Base-by-base conservation (phyloP, 2,113 vertebrate species). In the Myiagra hebetior region DNA sequence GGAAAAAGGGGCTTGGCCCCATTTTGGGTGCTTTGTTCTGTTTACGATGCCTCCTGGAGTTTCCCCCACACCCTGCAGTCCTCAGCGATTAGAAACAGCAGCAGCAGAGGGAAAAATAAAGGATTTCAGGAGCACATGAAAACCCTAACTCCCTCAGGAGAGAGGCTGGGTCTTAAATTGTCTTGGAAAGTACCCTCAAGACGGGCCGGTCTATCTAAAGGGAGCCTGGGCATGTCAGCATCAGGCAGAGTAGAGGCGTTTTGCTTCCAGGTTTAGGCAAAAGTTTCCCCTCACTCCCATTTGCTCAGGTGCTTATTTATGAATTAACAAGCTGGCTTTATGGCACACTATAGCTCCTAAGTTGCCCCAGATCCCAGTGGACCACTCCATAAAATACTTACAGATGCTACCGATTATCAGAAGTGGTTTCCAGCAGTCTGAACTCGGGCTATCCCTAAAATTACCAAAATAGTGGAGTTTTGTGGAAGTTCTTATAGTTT, bases 171-270 rank as follows among this genome's bases (percentile, higher is more conserved):
- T 64, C 62, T 91, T 57, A 46, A 42, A 22, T 27, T 16, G 4
- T 24, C 33, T 62, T 57, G 60, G 44, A 75, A 94, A 72, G 16
- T 5, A 9, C 50, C 52, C 23, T 79, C 30, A 27, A 8, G 55
- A 8, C 2, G 2, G 13, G 10, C 37, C 39, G 49, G 26, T 49
- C 73, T 44, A 1, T 46, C 44, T 27, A 39, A 26, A 27, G 9
- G 35, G 15, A 68, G n/a, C 26, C 22, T 1, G 1, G 49, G n/a
- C 28, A 56, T 0, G 0, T 27, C 18, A 30, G 37, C 28, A 4
- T 42, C 2, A 1, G 74, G 37, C 5, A 33, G 16, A 42, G 30
- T 3, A 19, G 16, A 46, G 47, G 30, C 23, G 16, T 2, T 60
- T 79, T 93, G 23, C 44, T 80, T 91, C 75, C 46, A 85, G 37